These are phyloP conservation scores for Drosophila setifemur DNA, from an alignment of 1,140 invertebrate species.

Conservation along the genomic window DNA sequence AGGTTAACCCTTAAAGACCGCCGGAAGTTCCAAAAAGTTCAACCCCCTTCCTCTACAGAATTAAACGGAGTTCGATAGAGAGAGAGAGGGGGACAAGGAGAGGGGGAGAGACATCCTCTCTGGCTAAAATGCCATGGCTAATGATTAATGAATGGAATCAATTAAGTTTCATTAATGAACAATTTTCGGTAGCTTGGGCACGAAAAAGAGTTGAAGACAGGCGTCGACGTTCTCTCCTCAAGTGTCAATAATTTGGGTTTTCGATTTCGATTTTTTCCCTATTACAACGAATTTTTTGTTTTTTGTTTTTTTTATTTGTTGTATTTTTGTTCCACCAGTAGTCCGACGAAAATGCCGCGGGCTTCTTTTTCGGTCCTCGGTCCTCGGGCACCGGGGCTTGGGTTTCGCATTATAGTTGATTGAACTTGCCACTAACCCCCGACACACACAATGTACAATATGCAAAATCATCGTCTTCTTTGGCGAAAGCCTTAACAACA, in stretches of 20 bases:
- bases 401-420: constrained; percentile 63
- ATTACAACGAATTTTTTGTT: constrained; percentile 11
- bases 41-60: neutral
- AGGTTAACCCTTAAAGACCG: constrained; percentile 10
- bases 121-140: constrained; percentile 23
- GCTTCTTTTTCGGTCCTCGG: constrained; percentile 3
- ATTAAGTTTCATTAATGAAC: constrained; percentile 82
- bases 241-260: constrained; percentile 79
- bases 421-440: constrained; percentile 55
- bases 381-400: too few relatives aligned
- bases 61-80: neutral
- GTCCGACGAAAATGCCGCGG: constrained; percentile 20
- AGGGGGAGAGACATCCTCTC: constrained; percentile 10
- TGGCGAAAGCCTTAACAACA: constrained; percentile 65
- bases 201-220: constrained; percentile 41
- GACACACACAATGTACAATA: constrained; percentile 28
- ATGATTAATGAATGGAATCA: constrained; percentile 82
- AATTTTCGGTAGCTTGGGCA: constrained; percentile 65
- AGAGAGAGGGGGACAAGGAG: neutral
- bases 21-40: constrained; percentile 29
- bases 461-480: constrained; percentile 68
- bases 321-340: too few relatives aligned
- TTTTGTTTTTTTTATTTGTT: constrained; percentile 24
- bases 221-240: constrained; percentile 57
- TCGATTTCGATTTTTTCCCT: constrained; percentile 33